Conservation (phyloP, 2,113 vertebrate genomes). For the Ovis aries region ARS-UI_Ramb_v3.0 NC_056069.1:65143001-65143500, state of each 20-base stretch:
- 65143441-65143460: background rate
- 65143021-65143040: background rate
- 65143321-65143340: too few species aligned
- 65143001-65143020: background rate
- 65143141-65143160: background rate
- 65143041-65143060: background rate
- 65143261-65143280: background rate
- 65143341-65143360: accelerated
- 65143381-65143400: background rate
- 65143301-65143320: background rate
- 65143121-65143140: background rate
- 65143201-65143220: background rate
- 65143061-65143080: background rate
- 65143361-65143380: background rate
- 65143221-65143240: background rate
- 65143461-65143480: background rate
- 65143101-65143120: background rate
- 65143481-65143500: background rate
- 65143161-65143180: background rate
- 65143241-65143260: background rate
- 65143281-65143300: background rate
- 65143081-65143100: background rate
- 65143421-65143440: background rate
- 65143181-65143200: background rate
- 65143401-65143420: background rate